phyloP scores from a whole-genome alignment of 2,888 invertebrate genomes.

The Glaucopsyche alexis region DNA sequence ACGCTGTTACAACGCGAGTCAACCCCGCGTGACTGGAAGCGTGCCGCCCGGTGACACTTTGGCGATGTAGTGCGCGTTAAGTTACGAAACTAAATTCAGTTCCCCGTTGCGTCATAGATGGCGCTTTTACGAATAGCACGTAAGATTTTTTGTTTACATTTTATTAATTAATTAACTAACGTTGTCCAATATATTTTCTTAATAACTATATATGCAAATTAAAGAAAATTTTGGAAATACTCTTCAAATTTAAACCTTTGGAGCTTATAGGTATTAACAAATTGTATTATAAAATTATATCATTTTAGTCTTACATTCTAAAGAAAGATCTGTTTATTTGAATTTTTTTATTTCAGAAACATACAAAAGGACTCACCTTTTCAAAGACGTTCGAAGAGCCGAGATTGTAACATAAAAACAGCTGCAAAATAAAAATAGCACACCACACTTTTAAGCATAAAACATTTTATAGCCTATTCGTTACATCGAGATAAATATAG shows the following conservation, averaged over 20 bases:
- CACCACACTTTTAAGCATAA: constrained; percentile 42
- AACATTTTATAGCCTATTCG: neutral
- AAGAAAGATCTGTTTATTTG: neutral
- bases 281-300: neutral
- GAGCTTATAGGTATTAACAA: neutral
- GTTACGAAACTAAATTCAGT: constrained; percentile 48
- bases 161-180: constrained; percentile 25
- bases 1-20: constrained; percentile 74
- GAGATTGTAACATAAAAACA: neutral
- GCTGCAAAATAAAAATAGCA: constrained; percentile 37
- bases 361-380: constrained; percentile 29
- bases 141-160: constrained; percentile 39
- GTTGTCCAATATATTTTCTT: neutral
- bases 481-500: constrained; percentile 1
- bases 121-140: constrained; percentile 43
- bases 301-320: neutral
- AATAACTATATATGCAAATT: neutral
- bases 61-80: constrained; percentile 55
- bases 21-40: constrained; percentile 79
- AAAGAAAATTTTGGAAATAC: neutral
- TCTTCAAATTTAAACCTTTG: neutral
- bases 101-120: constrained; percentile 51
- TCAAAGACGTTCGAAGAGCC: neutral
- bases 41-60: constrained; percentile 71
- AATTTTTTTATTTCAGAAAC: neutral